phyloP scores from a whole-genome alignment of 2,797 vertebrate genomes.

The Hapalemur alaotrensis region DNA sequence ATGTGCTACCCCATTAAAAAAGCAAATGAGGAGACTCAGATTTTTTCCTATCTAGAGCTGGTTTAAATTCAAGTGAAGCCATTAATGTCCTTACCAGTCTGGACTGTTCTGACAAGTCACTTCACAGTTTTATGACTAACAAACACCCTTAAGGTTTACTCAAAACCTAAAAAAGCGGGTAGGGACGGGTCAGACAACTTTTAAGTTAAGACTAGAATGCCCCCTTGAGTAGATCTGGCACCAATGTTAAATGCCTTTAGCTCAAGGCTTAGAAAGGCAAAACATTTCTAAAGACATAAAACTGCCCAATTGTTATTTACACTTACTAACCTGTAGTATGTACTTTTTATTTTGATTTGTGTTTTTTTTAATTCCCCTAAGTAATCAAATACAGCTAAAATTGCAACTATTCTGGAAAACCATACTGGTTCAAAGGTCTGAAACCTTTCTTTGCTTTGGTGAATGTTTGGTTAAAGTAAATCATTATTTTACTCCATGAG shows the following conservation, averaged over 20 bases:
- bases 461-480: slow-evolving; percentile 60
- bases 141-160: background rate
- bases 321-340: background rate
- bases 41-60: slow-evolving; percentile 54
- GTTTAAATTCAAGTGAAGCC: slow-evolving; percentile 71
- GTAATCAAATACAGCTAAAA: slow-evolving; percentile 40
- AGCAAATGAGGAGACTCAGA: slow-evolving; percentile 57
- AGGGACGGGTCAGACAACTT: background rate
- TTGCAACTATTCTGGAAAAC: slow-evolving; percentile 38
- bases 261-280: slow-evolving; percentile 42
- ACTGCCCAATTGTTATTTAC: slow-evolving; percentile 9
- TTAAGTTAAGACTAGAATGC: background rate
- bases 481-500: slow-evolving; percentile 34
- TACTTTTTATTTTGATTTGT: background rate
- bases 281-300: slow-evolving; percentile 29
- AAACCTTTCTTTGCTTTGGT: slow-evolving; percentile 65
- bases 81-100: slow-evolving; percentile 23
- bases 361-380: background rate
- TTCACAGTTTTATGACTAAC: slow-evolving; percentile 51
- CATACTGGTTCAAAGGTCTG: slow-evolving; percentile 47
- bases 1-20: slow-evolving; percentile 65
- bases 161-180: background rate
- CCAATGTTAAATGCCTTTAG: slow-evolving; percentile 13
- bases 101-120: slow-evolving; percentile 47
- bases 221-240: slow-evolving; percentile 18